Conservation (phyloP, 2,888 invertebrate species). For the Melinaea marsaeus region DNA sequence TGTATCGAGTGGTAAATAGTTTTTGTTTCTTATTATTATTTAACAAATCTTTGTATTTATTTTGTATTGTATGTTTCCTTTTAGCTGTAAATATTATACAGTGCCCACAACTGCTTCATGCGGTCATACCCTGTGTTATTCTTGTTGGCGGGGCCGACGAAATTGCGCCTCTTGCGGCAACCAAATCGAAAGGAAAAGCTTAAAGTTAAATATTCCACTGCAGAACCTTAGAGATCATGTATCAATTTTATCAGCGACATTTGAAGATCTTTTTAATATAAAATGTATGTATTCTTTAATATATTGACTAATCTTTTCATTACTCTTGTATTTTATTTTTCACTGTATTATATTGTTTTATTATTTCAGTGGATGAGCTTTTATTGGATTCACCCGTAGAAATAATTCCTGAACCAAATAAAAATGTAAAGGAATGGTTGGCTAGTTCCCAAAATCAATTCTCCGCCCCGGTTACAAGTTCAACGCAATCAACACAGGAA, state of each 20-base stretch:
- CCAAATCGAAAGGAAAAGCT: conserved; percentile 43
- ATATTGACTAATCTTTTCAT: conserved; percentile 3
- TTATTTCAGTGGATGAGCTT: conserved; percentile 58
- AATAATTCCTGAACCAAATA: conserved; percentile 42
- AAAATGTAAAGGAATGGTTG: conserved; percentile 65
- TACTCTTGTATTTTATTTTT: background rate
- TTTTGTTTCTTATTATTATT: conserved; percentile 16
- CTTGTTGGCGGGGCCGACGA: conserved; percentile 55
- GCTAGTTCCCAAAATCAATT: conserved; percentile 65
- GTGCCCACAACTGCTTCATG: conserved; percentile 58
- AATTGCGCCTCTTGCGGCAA: conserved; percentile 51
- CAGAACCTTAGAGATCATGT: conserved; percentile 51
- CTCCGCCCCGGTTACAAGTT: conserved; percentile 50
- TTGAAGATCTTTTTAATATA: conserved; percentile 55
- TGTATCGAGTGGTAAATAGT: conserved; percentile 61
- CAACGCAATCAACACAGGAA: conserved; percentile 47
- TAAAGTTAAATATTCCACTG: conserved; percentile 51
- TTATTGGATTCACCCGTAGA: conserved; percentile 40
- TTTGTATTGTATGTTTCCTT: conserved; percentile 29
- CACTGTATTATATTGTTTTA: conserved; percentile 11
- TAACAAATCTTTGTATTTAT: background rate
- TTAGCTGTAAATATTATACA: conserved; percentile 60
- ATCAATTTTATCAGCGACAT: conserved; percentile 44
- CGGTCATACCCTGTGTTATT: conserved; percentile 61
- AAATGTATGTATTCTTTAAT: conserved; percentile 48